Base-by-base conservation (phyloP, 1,140 invertebrate genomes). In the Hylyphantes graminicola region DNA sequence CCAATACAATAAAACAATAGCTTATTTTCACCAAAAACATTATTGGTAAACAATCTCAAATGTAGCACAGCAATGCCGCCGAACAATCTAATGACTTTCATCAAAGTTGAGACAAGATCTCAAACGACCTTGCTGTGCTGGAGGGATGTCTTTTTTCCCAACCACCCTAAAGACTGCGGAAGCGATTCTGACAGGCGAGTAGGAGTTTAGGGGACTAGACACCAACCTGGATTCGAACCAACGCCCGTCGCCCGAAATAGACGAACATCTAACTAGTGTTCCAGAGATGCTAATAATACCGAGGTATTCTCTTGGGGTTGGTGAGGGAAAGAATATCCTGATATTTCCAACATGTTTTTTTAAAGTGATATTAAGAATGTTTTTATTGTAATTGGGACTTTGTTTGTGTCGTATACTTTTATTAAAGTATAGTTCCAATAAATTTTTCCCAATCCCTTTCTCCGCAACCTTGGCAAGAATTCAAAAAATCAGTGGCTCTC, bases 151-250 rank as follows among this genome's bases (percentile, higher is more conserved):
- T 74, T 35, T 57, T 74, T 55, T 78, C 48, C 48, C 12, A 78
- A 78, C 76, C 76, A 78, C 76, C 64, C 13, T 55, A 35, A 35
- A 53, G 64, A 78, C 64, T 78, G 63, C 76, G 76, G 76, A 78
- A 78, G 76, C 76, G n/a, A 21, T 21, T 19, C 35, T 74, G 72
- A 74, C 72, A 67, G 50, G 50, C 7, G 63, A 64, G 35, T 63
- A 63, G 59, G 74, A 63, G 59, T n/a, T 57, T n/a, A n/a, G 67
- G 76, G 54, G 76, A 78, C 76, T 78, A 78, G 76, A 65, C 76
- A 65, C 54, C 63, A 78, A 78, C 76, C 76, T 78, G 76, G 76
- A 78, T 78, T 78, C 50, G 76, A 67, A 78, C 64, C 76, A 78
- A 67, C 21, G 19, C n/a, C 17, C 11, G n/a, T 13, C 48, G 48